Evolutionary conservation across 1,140 invertebrate genomes (phyloP), one percentile per base, ranked within the genome.

Genomic region (Sitodiplosis mosellana): DNA sequence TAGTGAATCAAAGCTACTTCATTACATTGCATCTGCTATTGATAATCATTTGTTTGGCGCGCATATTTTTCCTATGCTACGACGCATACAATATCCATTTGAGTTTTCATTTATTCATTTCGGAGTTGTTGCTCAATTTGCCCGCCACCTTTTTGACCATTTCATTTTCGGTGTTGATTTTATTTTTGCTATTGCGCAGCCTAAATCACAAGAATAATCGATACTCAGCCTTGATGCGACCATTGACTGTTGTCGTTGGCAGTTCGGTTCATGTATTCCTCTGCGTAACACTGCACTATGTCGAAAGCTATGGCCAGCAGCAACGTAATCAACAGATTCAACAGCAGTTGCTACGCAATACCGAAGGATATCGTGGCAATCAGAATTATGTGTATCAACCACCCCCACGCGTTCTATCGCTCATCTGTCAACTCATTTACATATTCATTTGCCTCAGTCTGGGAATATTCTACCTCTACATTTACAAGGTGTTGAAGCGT

Each of bases 1-100:
- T 87, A 37, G 75, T 87, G 51, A 77, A 76, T 0, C 81, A 83
- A 54, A 81, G 80, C 15, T 90, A 90, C 63, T 92, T 90, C 58
- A 71, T 90, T 3, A 79, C 81, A 7, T 70, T 91, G 6, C 84
- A 90, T 62, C 63, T 85, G 1, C 73, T 90, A 36, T 60, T 92
- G 11, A 81, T 87, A 2, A 68, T 80, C 12, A 78, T 89, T 10
- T 88, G 87, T 53, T 72, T 81, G 5, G 67, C 86, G 51, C 69
- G 88, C 42, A 84, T 86, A 54, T 81, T 87, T 54, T 89, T 87
- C 58, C 72, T 93, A 45, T 83, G 88, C 53, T 84, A 88, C 55
- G 88, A 92, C 67, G 81, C 87, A 0, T 92, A 93, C 57, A 91
- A 91, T 56, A 76, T 83, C 7, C 77, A 80, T 48, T 71, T 74